Conservation (phyloP, 2,113 vertebrate species). For the Trogon surrucura region DNA sequence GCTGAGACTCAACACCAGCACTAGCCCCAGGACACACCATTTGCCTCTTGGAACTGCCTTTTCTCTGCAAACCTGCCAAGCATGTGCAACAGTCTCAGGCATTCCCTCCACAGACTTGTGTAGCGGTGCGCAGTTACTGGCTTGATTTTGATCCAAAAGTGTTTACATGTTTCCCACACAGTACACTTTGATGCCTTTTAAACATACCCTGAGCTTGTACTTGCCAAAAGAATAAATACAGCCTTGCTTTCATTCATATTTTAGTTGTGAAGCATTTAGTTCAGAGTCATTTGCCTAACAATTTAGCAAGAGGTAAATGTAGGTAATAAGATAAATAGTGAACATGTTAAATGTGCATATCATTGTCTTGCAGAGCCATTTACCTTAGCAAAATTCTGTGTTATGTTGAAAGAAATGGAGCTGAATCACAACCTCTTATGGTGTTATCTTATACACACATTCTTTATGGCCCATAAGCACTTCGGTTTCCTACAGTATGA, state of each 20-base stretch:
- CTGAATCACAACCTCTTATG: neutral
- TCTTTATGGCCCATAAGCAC: neutral
- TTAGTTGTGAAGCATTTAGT: neutral
- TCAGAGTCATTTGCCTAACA: neutral
- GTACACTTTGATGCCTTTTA: slow-evolving; percentile 14
- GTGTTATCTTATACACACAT: neutral
- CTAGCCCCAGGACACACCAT: neutral
- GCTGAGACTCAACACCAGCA: neutral
- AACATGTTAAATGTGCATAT: neutral
- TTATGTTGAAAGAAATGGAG: neutral
- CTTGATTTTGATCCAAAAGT: slow-evolving; percentile 6
- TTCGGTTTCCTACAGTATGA: neutral
- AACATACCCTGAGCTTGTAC: neutral
- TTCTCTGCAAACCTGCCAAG: neutral
- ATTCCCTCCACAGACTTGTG: neutral
- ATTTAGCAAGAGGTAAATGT: neutral
- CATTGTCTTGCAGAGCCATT: neutral
- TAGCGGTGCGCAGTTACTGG: neutral
- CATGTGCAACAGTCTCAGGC: neutral
- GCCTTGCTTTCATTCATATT: slow-evolving; percentile 12
- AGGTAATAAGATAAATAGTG: neutral
- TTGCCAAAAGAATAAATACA: neutral
- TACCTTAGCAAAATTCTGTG: neutral
- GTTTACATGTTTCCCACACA: neutral
- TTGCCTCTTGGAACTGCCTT: neutral